These are phyloP conservation scores for Takifugu ocellatus DNA, from an alignment of 2,797 vertebrate species.

Conservation along the genomic window DNA sequence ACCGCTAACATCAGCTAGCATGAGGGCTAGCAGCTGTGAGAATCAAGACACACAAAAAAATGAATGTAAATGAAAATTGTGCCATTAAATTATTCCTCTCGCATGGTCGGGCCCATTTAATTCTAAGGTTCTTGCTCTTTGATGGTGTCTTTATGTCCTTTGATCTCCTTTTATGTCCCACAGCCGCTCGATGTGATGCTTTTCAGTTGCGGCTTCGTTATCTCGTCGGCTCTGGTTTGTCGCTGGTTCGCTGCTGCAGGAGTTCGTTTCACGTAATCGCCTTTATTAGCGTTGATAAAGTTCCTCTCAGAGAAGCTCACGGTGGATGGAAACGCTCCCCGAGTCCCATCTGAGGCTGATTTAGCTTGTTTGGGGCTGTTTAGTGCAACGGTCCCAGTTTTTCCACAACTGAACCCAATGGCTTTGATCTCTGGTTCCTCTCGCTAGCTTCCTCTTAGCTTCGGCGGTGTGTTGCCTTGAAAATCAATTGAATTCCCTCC, in stretches of 20 bases:
- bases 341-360: neutral
- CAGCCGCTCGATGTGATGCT: neutral
- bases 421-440: too few species aligned
- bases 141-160: neutral
- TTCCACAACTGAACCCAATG: too few species aligned
- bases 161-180: neutral
- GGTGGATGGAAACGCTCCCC: too few species aligned
- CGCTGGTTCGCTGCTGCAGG: neutral
- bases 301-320: too few species aligned
- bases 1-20: neutral
- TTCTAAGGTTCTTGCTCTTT: neutral
- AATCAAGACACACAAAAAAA: constrained; percentile 33
- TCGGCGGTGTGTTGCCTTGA: too few species aligned
- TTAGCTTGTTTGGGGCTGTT: neutral
- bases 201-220: constrained; percentile 17
- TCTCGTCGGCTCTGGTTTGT: constrained; percentile 4
- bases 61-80: constrained; percentile 58
- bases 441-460: too few species aligned
- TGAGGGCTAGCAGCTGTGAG: constrained; percentile 19
- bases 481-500: too few species aligned
- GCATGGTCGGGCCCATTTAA: constrained; percentile 8
- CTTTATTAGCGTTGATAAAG: too few species aligned
- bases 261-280: too few species aligned
- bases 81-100: constrained; percentile 67
- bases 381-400: too few species aligned